A percentile compares a stretch with the other conserved stretches of the same genome.
Conservation (phyloP, 2,113 vertebrate genomes). For the Eupsittula cactorum region DNA sequence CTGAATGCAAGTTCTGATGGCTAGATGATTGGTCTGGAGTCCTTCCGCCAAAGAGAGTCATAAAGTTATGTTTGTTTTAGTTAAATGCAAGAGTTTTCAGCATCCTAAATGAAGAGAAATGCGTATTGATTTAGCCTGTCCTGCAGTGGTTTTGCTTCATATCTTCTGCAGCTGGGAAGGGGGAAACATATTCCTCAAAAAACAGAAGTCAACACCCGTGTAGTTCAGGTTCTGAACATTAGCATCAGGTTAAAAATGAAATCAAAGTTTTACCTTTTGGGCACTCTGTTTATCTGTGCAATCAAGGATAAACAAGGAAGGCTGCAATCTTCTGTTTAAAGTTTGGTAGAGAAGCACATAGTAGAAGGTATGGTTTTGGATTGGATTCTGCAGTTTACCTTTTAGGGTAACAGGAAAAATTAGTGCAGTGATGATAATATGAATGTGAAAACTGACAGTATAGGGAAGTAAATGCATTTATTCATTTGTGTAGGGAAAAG, state of each 20-base stretch:
- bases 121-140: neutral
- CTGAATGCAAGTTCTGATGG: neutral
- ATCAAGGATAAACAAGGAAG: neutral
- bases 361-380: neutral
- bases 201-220: neutral
- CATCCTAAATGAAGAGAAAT: neutral
- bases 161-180: neutral
- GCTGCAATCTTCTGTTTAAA: neutral
- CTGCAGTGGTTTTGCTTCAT: neutral
- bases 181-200: neutral
- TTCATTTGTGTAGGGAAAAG: neutral
- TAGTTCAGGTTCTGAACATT: neutral
- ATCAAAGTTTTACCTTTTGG: neutral
- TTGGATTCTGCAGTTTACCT: neutral
- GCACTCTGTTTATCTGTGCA: constrained; percentile 26
- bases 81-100: neutral
- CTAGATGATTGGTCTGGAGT: neutral
- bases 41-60: neutral
- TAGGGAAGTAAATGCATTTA: neutral
- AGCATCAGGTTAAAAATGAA: neutral
- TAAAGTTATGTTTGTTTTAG: neutral
- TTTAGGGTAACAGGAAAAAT: neutral
- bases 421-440: constrained; percentile 6
- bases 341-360: neutral
- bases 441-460: neutral